Evolutionary conservation across 2,888 invertebrate species (phyloP), one percentile per base, ranked within the genome.

Genomic region (Carpatolechia fugitivella): DNA sequence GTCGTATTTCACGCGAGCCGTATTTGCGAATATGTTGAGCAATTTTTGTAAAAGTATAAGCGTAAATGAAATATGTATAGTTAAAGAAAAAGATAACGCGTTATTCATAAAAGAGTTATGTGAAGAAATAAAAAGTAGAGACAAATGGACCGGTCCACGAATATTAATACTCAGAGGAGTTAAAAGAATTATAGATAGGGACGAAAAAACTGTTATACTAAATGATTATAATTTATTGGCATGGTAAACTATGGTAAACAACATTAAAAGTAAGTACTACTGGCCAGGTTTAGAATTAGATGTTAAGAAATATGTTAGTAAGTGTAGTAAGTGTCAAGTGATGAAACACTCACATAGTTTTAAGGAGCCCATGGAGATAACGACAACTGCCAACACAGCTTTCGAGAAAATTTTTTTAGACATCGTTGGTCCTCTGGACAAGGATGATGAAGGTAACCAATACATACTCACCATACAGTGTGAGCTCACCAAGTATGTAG

Each of bases 391-490:
- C 14, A 30, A 53, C 48, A 48, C 52, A 38, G 57, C 57, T 41
- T 51, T 56, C 11, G 52, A 41, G 36, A 54, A 24, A 31, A 50
- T 56, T 3, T 58, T 61, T 8, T 13, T 59, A 11, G 56, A 59
- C 49, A 58, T 58, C 29, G 58, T 56, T 35, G 58, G 58, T 41
- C 31, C 58, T 2, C 16, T 59, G 14, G 59, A 55, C n/a, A 18
- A 4, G 4, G 24, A 44, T 44, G 10, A n/a, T 13, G 18, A 18
- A 10, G 24, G 41, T 7, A 13, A 20, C n/a, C 41, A 41, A 6
- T 53, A 56, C 29, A 44, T 49, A 33, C 29, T 57, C 29, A 48
- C 52, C 2, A 8, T 57, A 30, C 55, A 57, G 16, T 56, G 53
- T 20, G 47, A 54, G 10, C 14, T 59, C 2, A 55, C 48, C 14